These are phyloP conservation scores for Pristionchus japonicus DNA, from an alignment of 2,888 invertebrate genomes.

Conservation along the genomic window DNA sequence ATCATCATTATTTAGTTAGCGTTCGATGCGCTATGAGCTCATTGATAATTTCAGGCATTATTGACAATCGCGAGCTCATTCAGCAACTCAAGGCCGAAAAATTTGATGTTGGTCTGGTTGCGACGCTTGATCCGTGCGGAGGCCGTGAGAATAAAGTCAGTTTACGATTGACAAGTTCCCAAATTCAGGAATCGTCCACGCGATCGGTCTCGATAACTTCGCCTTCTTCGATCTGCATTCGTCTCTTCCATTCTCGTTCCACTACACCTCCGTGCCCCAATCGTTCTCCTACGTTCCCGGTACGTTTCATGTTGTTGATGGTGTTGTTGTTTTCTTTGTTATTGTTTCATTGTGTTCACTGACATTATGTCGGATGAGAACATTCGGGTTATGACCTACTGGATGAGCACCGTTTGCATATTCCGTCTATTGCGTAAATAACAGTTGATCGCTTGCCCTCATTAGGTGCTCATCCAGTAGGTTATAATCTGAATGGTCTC, in stretches of 20 bases:
- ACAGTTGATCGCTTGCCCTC: too few relatives aligned
- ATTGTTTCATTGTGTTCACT: too few relatives aligned
- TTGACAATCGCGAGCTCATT: neutral
- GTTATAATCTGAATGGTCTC: too few relatives aligned
- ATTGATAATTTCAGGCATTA: neutral
- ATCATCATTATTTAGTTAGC: too few relatives aligned
- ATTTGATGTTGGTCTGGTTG: neutral
- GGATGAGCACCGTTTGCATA: too few relatives aligned
- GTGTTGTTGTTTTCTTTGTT: too few relatives aligned
- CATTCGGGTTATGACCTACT: too few relatives aligned
- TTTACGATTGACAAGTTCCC: neutral
- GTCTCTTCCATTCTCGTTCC: neutral
- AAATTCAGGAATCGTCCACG: neutral
- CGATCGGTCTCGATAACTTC: neutral
- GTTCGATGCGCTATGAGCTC: too few relatives aligned
- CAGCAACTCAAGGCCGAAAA: neutral
- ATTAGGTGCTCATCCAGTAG: too few relatives aligned
- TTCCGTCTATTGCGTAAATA: too few relatives aligned
- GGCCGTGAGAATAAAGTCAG: neutral
- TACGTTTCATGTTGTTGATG: too few relatives aligned
- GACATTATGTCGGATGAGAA: too few relatives aligned
- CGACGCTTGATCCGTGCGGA: neutral
- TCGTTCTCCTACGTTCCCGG: neutral
- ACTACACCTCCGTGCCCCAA: neutral
- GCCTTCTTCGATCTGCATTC: neutral